Evolutionary conservation across 2,113 vertebrate species (phyloP).

Genomic region (Upupa epops): DNA sequence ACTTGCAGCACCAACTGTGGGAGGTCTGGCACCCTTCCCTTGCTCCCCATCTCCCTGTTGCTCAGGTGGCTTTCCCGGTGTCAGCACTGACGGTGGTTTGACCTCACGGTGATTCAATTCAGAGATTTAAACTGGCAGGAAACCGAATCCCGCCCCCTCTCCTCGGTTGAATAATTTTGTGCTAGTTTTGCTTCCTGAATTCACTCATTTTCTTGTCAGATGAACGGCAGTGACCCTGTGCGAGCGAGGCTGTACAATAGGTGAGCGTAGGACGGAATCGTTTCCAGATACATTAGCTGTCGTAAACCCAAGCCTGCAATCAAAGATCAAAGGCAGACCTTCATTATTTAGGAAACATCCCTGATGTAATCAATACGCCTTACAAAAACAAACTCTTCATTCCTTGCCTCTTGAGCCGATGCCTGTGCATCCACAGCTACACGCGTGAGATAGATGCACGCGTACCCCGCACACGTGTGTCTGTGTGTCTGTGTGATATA

Average conservation of each 20-base stretch:
- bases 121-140: not conserved
- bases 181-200: constrained; percentile 38
- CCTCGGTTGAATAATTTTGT: not conserved
- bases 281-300: constrained; percentile 17
- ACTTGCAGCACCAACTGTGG: fast-evolving
- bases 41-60: not conserved
- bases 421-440: not conserved
- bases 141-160: not conserved
- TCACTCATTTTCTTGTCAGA: constrained; percentile 38
- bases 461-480: not conserved
- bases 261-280: not conserved
- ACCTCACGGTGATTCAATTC: not conserved
- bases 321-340: constrained; percentile 52
- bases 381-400: constrained; percentile 28
- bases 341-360: constrained; percentile 58
- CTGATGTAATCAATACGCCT: constrained; percentile 53
- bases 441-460: not conserved
- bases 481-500: fast-evolving
- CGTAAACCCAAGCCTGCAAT: constrained; percentile 40
- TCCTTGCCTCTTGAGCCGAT: not conserved
- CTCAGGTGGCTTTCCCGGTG: not conserved
- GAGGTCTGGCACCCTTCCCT: not conserved
- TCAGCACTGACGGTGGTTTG: not conserved
- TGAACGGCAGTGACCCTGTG: not conserved
- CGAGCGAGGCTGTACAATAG: not conserved